Base-by-base conservation (phyloP, 2,888 invertebrate genomes). In the Lithophane socia region DNA sequence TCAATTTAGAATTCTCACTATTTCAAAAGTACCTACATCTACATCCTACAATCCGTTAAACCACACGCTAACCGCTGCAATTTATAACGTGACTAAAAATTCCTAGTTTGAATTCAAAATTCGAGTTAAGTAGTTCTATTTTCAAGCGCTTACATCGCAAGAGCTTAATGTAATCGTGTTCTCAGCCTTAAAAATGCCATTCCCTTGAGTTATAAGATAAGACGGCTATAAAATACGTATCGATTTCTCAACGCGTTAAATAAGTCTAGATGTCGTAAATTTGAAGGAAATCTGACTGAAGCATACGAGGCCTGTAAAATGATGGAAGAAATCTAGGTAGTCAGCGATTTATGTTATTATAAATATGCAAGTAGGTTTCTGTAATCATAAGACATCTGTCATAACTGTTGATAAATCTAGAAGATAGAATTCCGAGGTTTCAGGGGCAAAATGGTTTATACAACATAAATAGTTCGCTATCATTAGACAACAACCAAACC, bases 141-240 rank as follows among this genome's bases (percentile, higher is more conserved):
- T 69, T 37, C 56, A 73, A 84, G 56, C 37, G 29, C 65, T 79
- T 75, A 77, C 47, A 79, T 79, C 66, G 76, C 66, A 70, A 60
- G 56, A 72, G 68, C 76, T 81, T 81, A 79, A 88, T 81, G 78
- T 81, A 70, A 77, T 61, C 80, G 64, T 73, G 63, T 73, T 73
- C 52, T 61, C 49, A 44, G 67, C 65, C 70, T 85, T 75, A 76
- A 85, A 87, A 86, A 79, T 84, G 72, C 78, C 85, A 73, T 73
- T 77, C 54, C 73, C 71, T 75, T 49, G 63, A 85, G 84, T 86
- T 86, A 74, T 75, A 84, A 75, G 85, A 86, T 85, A 87, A 87
- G 75, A 73, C 44, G 42, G 75, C 80, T 65, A 83, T 87, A 83
- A 87, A 86, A 80, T 79, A 75, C 73, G 80, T 77, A 86, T 83